phyloP scores from a whole-genome alignment of 2,888 invertebrate genomes.

The Melitaea athalia region DNA sequence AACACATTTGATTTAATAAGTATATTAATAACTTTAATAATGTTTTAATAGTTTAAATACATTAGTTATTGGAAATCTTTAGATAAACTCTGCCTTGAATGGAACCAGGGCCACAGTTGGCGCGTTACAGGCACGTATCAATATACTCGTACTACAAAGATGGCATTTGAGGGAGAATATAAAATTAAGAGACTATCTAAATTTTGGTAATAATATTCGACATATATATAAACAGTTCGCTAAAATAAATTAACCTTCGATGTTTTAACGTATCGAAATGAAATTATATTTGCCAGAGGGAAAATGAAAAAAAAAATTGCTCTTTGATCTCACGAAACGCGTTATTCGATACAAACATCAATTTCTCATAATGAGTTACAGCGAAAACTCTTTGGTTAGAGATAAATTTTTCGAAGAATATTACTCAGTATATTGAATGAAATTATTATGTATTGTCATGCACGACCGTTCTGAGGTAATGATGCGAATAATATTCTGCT shows the following conservation, averaged over 20 bases:
- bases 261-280: constrained; percentile 56
- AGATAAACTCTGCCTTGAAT: no score
- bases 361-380: constrained; percentile 62
- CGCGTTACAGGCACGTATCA: no score
- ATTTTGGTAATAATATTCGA: background rate
- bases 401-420: background rate
- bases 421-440: background rate
- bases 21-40: no score
- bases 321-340: constrained; percentile 69
- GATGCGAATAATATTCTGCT: no score
- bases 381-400: constrained; percentile 34
- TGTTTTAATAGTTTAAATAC: no score
- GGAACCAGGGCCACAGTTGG: no score
- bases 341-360: constrained; percentile 63
- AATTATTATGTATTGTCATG: background rate
- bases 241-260: constrained; percentile 72
- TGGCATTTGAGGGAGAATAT: no score
- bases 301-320: constrained; percentile 66
- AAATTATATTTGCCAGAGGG: constrained; percentile 73
- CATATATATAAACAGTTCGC: constrained; percentile 47
- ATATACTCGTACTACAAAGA: no score
- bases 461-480: no score
- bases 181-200: no score
- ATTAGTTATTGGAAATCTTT: no score
- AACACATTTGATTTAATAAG: no score